Base-by-base conservation (phyloP, 2,888 invertebrate species). In the Itoplectis maculator region DNA sequence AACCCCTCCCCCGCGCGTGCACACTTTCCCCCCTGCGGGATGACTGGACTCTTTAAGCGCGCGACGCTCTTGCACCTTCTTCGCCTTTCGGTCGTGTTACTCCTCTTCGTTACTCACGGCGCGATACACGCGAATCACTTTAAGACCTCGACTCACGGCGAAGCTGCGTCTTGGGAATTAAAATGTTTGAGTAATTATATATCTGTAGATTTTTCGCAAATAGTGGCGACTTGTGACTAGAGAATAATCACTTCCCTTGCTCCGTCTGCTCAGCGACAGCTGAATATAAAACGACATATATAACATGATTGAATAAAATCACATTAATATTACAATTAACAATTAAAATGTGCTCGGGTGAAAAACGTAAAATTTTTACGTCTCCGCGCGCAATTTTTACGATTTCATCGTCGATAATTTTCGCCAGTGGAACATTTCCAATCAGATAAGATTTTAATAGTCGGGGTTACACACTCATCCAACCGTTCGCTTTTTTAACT, bases 1-100 rank as follows among this genome's bases (percentile, higher is more conserved):
- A n/a, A n/a, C n/a, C n/a, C n/a, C 63, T 11, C 49, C 18, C 65
- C 42, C 65, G 61, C 68, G 80, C 73, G 45, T 81, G 73, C 70
- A 82, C 76, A 81, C 70, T 66, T 40, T 61, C 51, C 75, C 75
- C 70, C 82, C 75, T 66, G 72, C 86, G 89, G 90, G 91, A 91
- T 92, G 91, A 92, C 92, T 92, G 89, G 91, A 90, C 90, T 90
- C 89, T 91, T 91, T 90, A 88, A 91, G 89, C 88, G 70, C 79
- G 79, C 84, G 82, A 79, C 80, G 80, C 82, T 61, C 83, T 79
- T 65, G 75, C 73, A 79, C 79, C 82, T 79, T 79, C 65, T 79
- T 65, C 49, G 72, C 37, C 13, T 9, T 66, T 66, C 23, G 20
- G 54, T 54, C 18, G 20, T 20, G 45, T 51, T n/a, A 20, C 72